Conservation (phyloP, 2,113 vertebrate species). For the Neolamprologus sp. region DNA sequence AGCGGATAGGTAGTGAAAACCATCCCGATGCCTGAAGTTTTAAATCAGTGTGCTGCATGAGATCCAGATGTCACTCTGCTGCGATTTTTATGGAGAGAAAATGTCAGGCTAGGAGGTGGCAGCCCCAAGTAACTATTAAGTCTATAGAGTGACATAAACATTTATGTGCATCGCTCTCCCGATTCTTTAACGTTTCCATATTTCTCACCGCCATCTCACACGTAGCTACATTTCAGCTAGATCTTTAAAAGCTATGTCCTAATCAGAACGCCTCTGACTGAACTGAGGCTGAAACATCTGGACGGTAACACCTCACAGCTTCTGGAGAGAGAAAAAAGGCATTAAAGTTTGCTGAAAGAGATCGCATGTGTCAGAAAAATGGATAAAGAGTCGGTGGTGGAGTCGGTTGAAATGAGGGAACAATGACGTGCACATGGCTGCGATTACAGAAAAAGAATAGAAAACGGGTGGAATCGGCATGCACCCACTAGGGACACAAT, state of each 20-base stretch:
- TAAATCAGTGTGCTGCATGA: slow-evolving; percentile 20
- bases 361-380: slow-evolving; percentile 50
- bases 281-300: slow-evolving; percentile 57
- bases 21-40: background rate
- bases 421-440: slow-evolving; percentile 56
- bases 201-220: slow-evolving; percentile 10
- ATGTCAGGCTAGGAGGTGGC: slow-evolving; percentile 33
- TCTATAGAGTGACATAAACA: slow-evolving; percentile 35
- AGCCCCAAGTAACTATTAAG: slow-evolving; percentile 30
- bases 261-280: slow-evolving; percentile 12
- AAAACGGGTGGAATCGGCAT: slow-evolving; percentile 57
- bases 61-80: slow-evolving; percentile 48
- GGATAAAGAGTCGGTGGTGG: slow-evolving; percentile 29
- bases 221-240: slow-evolving; percentile 1
- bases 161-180: slow-evolving; percentile 40
- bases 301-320: slow-evolving; percentile 47
- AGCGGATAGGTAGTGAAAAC: slow-evolving; percentile 12
- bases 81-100: slow-evolving; percentile 38
- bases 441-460: slow-evolving; percentile 56
- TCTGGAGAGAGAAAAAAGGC: slow-evolving; percentile 28
- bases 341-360: slow-evolving; percentile 28
- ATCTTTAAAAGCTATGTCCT: background rate
- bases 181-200: slow-evolving; percentile 32
- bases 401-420: slow-evolving; percentile 42
- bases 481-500: slow-evolving; percentile 12